Base-by-base conservation (phyloP, 1,140 invertebrate genomes). In the Procambarus clarkii region DNA sequence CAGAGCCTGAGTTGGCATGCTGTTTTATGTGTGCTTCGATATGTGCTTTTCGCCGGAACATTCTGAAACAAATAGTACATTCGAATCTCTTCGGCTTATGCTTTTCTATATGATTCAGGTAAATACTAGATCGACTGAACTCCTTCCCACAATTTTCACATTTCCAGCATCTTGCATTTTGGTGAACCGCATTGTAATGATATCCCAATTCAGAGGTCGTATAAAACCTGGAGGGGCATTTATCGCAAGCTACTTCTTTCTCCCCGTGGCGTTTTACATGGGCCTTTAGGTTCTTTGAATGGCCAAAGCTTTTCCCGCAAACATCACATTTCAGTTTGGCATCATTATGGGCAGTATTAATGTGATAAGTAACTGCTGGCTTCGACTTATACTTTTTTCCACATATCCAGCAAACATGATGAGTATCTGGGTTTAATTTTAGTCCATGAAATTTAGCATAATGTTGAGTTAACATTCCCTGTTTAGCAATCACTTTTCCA, bases 181-280 rank as follows among this genome's bases (percentile, higher is more conserved):
- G 86, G 58, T 88, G 86, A 3, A 80, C 58, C 5, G 76, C 50
- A 80, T 88, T 88, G 34, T 80, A 88, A 24, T 88, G 86, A 46
- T 88, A 88, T 45, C 86, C 86, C 21, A 88, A 48, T 48, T 88
- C 86, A n/a, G 86, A 88, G 21, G 86, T 88, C 3, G 86, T 88
- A n/a, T 50, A 88, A 34, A 88, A 88, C 44, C 45, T 88, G 24
- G 86, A 48, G 15, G 86, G 54, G 76, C 86, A 88, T 58, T 80
- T 88, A 45, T 88, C 86, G 46, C 86, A 88, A 7, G 34, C 86
- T 24, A 80, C 86, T n/a, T 80, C 58, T 45, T 88, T 88, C n/a
- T 88, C 77, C 21, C 86, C 86, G 44, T 88, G 86, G 24, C 86
- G 76, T 54, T 88, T 88, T 77, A 88, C 80, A 15, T 88, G 86